phyloP scores from a whole-genome alignment of 2,797 vertebrate genomes.

The Acrocephalus scirpaceus region DNA sequence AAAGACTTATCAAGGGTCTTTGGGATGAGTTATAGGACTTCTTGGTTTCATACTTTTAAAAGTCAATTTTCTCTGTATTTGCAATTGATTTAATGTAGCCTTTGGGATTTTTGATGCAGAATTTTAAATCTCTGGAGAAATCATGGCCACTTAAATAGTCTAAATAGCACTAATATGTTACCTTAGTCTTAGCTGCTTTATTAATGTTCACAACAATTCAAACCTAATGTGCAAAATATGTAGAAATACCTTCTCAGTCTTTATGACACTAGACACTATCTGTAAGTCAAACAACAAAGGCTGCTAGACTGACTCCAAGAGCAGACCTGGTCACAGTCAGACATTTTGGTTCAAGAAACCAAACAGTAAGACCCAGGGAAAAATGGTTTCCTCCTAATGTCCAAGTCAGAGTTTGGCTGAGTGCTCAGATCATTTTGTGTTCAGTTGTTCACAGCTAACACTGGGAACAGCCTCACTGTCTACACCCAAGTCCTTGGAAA shows the following conservation, averaged over 20 bases:
- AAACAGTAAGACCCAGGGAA: neutral
- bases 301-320: neutral
- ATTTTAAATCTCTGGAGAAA: slow-evolving; percentile 37
- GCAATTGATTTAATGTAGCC: slow-evolving; percentile 30
- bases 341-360: neutral
- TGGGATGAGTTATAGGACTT: slow-evolving; percentile 7
- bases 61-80: slow-evolving; percentile 44
- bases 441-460: neutral
- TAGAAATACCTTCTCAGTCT: neutral
- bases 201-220: neutral
- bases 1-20: slow-evolving; percentile 64
- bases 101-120: slow-evolving; percentile 29
- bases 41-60: slow-evolving; percentile 53
- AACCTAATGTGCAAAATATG: neutral
- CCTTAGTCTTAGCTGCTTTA: neutral
- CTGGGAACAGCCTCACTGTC: neutral
- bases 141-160: slow-evolving; percentile 14
- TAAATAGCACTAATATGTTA: slow-evolving; percentile 35
- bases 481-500: neutral
- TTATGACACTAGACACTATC: neutral
- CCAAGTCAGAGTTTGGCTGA: neutral
- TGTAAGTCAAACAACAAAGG: neutral
- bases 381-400: neutral
- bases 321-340: neutral
- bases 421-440: neutral